Base-by-base conservation (phyloP, 2,113 vertebrate species). In the Anas platyrhynchos region DNA sequence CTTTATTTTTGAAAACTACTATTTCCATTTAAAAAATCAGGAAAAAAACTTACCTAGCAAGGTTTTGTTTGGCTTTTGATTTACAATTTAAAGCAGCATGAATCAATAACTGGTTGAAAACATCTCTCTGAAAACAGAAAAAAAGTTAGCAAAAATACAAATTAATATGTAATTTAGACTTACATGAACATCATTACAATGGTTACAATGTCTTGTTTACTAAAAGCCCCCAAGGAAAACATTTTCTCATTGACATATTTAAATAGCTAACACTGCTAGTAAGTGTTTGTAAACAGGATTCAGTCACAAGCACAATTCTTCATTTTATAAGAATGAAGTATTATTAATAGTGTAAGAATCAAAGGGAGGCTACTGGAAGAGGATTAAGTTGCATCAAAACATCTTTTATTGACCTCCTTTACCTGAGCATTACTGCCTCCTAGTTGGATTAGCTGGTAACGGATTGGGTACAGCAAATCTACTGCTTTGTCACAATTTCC, bases 351-450 rank as follows among this genome's bases (percentile, higher is more conserved):
- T 4, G 0, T 18, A 69, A 80, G 7, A 44, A 17, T 56, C 54
- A 62, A 38, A 65, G 2, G 20, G 32, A 3, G 0, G 38, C 62
- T 65, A 26, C 21, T 62, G 38, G 32, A 87, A 88, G 36, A 54
- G 29, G 7, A 83, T 71, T n/a, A 74, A 78, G 16, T 55, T 1
- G 1, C 38, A 75, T 32, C 26, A 85, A 22, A 69, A 78, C 46
- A 16, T 22, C 31, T 77, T 85, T 36, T 50, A 6, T 15, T 44
- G 15, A 44, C 55, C 3, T 93, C 16, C 13, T 83, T 98, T 94
- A 99, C 99, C 98, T 99, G 99, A 43, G 99, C 99, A 7, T 99
- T 98, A 59, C 99, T 99, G 95, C 99, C 99, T 54, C 99, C 99
- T 4, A 99, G 83, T 21, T 92, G 62, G 7, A 97, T 66, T 1